Conservation (phyloP, 2,113 vertebrate genomes). For the Hymenochirus boettgeri region DNA sequence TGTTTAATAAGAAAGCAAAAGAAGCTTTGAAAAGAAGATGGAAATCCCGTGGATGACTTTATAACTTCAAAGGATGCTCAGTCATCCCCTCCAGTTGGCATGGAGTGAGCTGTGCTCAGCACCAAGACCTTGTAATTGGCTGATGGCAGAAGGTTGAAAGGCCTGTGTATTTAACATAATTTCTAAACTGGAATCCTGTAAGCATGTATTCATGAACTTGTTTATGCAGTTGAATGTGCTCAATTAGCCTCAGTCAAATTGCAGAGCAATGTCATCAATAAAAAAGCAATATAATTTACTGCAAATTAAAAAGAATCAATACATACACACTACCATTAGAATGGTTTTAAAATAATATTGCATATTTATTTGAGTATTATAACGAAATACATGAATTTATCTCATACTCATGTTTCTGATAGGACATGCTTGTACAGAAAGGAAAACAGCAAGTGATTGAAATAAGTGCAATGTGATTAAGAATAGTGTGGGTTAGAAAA, state of each 20-base stretch:
- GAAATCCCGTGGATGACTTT: constrained; percentile 60
- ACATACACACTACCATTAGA: constrained; percentile 15
- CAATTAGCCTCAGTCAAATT: background rate
- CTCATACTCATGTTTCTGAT: too few relatives aligned
- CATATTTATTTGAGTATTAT: too few relatives aligned
- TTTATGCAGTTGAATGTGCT: background rate
- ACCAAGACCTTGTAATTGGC: constrained; percentile 66
- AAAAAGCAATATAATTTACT: constrained; percentile 4
- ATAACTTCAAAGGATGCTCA: constrained; percentile 59
- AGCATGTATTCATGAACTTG: constrained; percentile 14
- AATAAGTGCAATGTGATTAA: too few relatives aligned
- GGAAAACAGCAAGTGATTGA: too few relatives aligned
- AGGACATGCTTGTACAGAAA: too few relatives aligned
- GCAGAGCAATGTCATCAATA: background rate
- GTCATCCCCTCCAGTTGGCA: constrained; percentile 57
- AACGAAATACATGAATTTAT: too few relatives aligned
- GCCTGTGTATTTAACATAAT: constrained; percentile 34
- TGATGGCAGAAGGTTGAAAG: constrained; percentile 65
- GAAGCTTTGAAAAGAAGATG: constrained; percentile 56
- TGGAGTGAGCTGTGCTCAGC: constrained; percentile 55
- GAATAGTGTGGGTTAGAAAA: too few relatives aligned
- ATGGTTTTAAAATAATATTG: background rate
- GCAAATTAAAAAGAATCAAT: constrained; percentile 25
- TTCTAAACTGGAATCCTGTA: constrained; percentile 22
- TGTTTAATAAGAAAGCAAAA: constrained; percentile 60